Base-by-base conservation (phyloP, 2,888 invertebrate species). In the Perdita meconis region DNA sequence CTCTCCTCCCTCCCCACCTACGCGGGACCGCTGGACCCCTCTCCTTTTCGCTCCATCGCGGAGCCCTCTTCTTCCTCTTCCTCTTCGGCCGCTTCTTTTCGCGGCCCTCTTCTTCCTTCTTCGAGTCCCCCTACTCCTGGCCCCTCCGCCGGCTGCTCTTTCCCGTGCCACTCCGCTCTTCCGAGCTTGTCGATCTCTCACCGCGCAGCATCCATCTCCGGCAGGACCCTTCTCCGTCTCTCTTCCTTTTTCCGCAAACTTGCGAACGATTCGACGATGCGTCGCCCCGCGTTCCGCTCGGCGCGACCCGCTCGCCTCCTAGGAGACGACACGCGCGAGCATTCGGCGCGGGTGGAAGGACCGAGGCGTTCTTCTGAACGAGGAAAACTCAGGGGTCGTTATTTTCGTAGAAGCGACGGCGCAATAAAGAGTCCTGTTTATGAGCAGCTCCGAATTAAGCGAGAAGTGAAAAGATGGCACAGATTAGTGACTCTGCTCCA, bases 221-320 rank as follows among this genome's bases (percentile, higher is more conserved):
- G 50, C 12, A 42, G 36, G 42, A 42, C 67, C 38, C 51, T 51
- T 72, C 66, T 59, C 53, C 16, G 67, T 56, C 71, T 76, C 65
- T 38, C 65, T 34, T 4, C 59, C 50, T 30, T 51, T 40, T 59
- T 42, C 34, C 51, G 44, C 51, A 36, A 30, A 51, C 24, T 50
- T 59, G 59, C 36, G 66, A 53, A 13, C 66, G 42, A 59, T 47
- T n/a, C 71, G 50, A 42, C 66, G 30, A 64, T 51, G 38, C 63
- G 19, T 47, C 22, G 61, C 34, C 50, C 51, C 51, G 19, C 63
- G 53, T 63, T 38, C 16, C 61, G 36, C 34, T 63, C 10, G 24
- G 16, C 63, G 40, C 80, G 71, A 80, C 67, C 74, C 79, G 80
- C 75, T 65, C 61, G 51, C 55, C 16, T n/a, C n/a, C n/a, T n/a